Conservation (phyloP, 2,113 vertebrate genomes). For the Serinus canaria region DNA sequence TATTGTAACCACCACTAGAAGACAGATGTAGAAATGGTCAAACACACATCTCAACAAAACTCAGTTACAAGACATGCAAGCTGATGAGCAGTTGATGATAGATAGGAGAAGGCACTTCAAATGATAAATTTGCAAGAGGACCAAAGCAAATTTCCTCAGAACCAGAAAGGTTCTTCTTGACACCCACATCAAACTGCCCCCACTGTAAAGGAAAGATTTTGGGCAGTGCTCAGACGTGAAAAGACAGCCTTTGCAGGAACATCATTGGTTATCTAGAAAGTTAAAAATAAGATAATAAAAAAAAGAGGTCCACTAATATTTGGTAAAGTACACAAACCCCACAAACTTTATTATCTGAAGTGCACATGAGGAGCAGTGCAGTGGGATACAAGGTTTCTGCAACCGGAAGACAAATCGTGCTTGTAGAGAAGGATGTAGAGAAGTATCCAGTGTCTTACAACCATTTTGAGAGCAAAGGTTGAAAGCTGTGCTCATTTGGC, state of each 20-base stretch:
- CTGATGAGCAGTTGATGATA: neutral
- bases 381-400: neutral
- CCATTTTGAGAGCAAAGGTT: neutral
- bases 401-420: neutral
- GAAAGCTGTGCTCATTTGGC: neutral
- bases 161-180: neutral
- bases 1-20: neutral
- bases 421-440: neutral
- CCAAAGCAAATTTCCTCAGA: neutral
- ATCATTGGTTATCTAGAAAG: neutral
- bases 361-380: neutral
- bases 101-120: neutral
- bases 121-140: neutral
- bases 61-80: neutral
- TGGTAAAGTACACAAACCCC: neutral
- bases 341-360: neutral
- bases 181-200: neutral
- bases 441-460: neutral
- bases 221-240: neutral
- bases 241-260: neutral
- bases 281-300: neutral
- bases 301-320: neutral
- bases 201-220: neutral
- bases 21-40: neutral
- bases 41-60: neutral